Percentiles rank a stretch among this genome's conserved stretches.
Conservation (phyloP, 2,113 vertebrate genomes). For the Anas platyrhynchos region DNA sequence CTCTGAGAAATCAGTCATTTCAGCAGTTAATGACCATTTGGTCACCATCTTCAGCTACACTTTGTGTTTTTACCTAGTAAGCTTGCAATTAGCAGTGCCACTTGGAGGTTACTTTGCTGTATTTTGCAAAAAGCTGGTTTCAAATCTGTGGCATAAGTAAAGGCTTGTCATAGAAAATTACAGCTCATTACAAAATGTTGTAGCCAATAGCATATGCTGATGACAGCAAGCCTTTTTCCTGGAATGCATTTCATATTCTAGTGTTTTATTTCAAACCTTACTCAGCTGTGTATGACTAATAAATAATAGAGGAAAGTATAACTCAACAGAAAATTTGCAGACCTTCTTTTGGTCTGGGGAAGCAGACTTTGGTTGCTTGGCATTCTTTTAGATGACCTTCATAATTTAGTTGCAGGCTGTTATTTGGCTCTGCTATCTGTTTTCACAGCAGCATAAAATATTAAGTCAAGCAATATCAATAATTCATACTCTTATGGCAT, state of each 20-base stretch:
- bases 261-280: conserved; percentile 54
- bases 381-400: conserved; percentile 58
- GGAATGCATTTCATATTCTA: conserved; percentile 49
- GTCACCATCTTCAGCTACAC: conserved; percentile 31
- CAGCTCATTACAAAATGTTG: conserved; percentile 35
- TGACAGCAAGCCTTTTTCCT: conserved; percentile 54
- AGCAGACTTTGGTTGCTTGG: conserved; percentile 2
- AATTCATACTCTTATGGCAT: conserved; percentile 52
- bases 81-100: conserved; percentile 10
- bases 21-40: conserved; percentile 53
- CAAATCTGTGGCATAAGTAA: conserved; percentile 27
- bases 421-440: conserved; percentile 48
- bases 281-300: conserved; percentile 49
- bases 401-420: conserved; percentile 22
- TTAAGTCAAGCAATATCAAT: conserved; percentile 57
- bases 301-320: conserved; percentile 63
- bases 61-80: conserved; percentile 42
- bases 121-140: conserved; percentile 34
- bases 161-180: conserved; percentile 52
- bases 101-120: not conserved
- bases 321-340: conserved; percentile 57
- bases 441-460: conserved; percentile 59
- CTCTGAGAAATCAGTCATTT: conserved; percentile 67
- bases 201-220: conserved; percentile 38
- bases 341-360: conserved; percentile 52